Evolutionary conservation across 2,888 invertebrate genomes (phyloP).

Genomic region (Andricus quercusramuli): DNA sequence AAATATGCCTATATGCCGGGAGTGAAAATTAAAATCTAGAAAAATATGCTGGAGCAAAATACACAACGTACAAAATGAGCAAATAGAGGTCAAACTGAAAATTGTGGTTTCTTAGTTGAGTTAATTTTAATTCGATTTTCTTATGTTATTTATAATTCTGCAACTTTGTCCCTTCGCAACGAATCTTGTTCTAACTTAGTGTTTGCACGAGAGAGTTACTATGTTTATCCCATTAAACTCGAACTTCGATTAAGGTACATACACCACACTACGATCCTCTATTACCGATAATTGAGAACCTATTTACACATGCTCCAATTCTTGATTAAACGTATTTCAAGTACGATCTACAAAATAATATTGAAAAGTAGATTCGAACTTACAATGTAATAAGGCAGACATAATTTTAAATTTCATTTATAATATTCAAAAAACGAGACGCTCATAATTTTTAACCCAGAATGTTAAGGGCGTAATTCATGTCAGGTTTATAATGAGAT

Average conservation of each 20-base stretch:
- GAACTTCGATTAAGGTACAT: not conserved
- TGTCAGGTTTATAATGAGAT: conserved; percentile 38
- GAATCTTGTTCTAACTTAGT: not conserved
- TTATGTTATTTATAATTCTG: not conserved
- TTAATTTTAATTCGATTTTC: not conserved
- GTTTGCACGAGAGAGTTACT: not conserved
- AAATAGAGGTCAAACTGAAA: too few relatives aligned
- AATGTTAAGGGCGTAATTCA: conserved; percentile 38
- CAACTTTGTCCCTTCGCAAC: not conserved
- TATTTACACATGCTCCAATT: not conserved
- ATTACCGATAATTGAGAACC: not conserved
- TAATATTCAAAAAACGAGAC: conserved; percentile 33
- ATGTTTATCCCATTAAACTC: not conserved
- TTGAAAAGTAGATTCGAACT: not conserved
- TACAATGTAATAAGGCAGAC: not conserved
- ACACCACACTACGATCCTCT: not conserved
- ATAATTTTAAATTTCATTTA: conserved; percentile 15
- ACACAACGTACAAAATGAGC: too few relatives aligned
- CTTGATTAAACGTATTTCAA: not conserved
- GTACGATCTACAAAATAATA: not conserved
- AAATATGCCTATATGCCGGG: too few relatives aligned
- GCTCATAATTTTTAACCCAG: conserved; percentile 27
- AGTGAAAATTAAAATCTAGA: too few relatives aligned
- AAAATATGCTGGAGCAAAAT: too few relatives aligned
- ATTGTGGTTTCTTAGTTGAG: too few relatives aligned